Percentiles rank a stretch among this genome's conserved stretches.
Evolutionary conservation across 2,888 invertebrate species (phyloP).

Genomic region (Oscheius sp.): DNA sequence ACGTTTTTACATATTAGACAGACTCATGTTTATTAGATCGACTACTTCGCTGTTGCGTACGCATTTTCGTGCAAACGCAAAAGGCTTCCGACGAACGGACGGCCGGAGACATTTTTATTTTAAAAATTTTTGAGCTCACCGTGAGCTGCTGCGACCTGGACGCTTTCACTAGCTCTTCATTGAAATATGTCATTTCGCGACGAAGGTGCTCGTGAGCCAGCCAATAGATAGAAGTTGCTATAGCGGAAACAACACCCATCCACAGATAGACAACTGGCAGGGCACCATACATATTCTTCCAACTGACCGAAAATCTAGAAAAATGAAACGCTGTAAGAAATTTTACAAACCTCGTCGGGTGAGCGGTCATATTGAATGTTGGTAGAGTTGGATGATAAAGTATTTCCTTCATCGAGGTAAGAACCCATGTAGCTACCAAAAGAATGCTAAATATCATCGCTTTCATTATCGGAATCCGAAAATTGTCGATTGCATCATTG

Average conservation of each 20-base stretch:
- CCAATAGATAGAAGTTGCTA: conserved; percentile 33
- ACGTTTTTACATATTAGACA: too few relatives aligned
- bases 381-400: conserved; percentile 8
- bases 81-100: too few relatives aligned
- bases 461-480: not conserved
- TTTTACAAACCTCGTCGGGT: conserved; percentile 3
- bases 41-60: too few relatives aligned
- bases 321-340: not conserved
- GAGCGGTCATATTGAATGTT: conserved; percentile 2
- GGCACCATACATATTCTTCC: conserved; percentile 25
- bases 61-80: too few relatives aligned
- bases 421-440: conserved; percentile 7
- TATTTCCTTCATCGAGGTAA: conserved; percentile 23
- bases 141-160: conserved; percentile 34
- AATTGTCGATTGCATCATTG: conserved; percentile 31
- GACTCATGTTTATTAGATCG: too few relatives aligned
- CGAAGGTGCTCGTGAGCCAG: conserved; percentile 33
- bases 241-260: conserved; percentile 30
- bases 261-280: conserved; percentile 25
- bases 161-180: conserved; percentile 34
- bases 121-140: not conserved
- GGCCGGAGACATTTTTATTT: too few relatives aligned
- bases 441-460: conserved; percentile 17
- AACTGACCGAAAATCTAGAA: conserved; percentile 20
- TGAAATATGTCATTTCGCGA: conserved; percentile 36